These are phyloP conservation scores for Lagopus leucura DNA, from an alignment of 2,113 vertebrate species.

Conservation along the genomic window DNA sequence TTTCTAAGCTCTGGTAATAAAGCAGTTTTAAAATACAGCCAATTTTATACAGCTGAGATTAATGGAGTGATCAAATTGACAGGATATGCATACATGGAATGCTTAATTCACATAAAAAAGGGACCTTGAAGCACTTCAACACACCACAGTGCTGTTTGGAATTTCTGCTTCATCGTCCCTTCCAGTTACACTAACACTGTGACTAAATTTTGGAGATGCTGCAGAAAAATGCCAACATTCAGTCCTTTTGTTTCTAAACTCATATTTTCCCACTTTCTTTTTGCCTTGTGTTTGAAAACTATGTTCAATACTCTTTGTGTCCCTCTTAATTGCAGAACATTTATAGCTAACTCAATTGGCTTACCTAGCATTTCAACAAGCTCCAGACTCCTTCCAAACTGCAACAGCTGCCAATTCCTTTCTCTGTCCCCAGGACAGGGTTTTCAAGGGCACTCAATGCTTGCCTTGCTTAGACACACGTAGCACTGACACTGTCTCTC, in stretches of 20 bases:
- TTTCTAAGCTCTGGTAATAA: neutral
- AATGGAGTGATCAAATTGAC: neutral
- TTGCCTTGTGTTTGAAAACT: neutral
- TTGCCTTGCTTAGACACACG: neutral
- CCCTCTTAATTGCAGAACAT: neutral
- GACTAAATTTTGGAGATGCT: neutral
- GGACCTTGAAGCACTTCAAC: neutral
- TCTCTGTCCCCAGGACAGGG: neutral
- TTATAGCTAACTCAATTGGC: neutral
- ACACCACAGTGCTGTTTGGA: neutral
- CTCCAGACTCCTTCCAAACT: neutral
- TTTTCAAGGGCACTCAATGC: neutral
- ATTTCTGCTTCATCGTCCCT: neutral
- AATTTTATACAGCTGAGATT: neutral
- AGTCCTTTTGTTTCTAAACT: neutral
- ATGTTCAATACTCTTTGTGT: neutral
- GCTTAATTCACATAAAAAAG: neutral
- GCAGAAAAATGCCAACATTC: neutral
- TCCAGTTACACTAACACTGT: neutral
- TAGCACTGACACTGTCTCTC: accelerated
- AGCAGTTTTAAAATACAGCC: neutral
- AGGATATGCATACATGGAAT: neutral
- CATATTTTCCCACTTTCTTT: neutral
- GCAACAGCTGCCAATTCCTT: neutral
- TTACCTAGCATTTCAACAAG: neutral